These are phyloP conservation scores for Gambusia holbrooki DNA, from an alignment of 2,113 vertebrate species.

Conservation along the genomic window DNA sequence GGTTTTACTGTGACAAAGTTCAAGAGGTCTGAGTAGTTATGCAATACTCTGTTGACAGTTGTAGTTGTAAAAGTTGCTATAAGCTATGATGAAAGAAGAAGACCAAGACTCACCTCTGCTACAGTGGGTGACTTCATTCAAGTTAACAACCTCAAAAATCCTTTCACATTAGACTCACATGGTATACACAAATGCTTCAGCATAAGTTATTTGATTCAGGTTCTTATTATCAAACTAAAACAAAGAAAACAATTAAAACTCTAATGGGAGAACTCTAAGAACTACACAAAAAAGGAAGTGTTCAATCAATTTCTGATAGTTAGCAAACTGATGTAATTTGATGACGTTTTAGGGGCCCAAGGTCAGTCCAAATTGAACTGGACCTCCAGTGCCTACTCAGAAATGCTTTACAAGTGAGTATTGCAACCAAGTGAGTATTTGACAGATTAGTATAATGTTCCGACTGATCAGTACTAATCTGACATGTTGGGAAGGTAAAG, in stretches of 20 bases:
- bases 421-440: too few species aligned
- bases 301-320: not conserved
- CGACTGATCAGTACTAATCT: not conserved
- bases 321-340: not conserved
- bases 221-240: not conserved
- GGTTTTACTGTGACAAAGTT: not conserved
- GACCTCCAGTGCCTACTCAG: not conserved
- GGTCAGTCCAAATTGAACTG: not conserved
- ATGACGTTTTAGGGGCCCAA: not conserved
- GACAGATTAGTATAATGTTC: too few species aligned
- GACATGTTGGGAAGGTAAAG: not conserved
- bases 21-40: not conserved
- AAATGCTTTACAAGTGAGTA: too few species aligned
- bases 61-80: not conserved
- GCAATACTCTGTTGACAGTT: not conserved
- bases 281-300: not conserved
- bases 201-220: not conserved
- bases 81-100: not conserved
- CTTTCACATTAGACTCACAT: not conserved
- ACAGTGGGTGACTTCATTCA: not conserved
- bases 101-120: not conserved
- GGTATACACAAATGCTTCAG: not conserved
- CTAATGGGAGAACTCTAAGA: too few species aligned
- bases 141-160: not conserved
- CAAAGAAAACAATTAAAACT: too few species aligned